Evolutionary conservation across 2,888 invertebrate species (phyloP).

Genomic region (Dromius quadrimaculatus): DNA sequence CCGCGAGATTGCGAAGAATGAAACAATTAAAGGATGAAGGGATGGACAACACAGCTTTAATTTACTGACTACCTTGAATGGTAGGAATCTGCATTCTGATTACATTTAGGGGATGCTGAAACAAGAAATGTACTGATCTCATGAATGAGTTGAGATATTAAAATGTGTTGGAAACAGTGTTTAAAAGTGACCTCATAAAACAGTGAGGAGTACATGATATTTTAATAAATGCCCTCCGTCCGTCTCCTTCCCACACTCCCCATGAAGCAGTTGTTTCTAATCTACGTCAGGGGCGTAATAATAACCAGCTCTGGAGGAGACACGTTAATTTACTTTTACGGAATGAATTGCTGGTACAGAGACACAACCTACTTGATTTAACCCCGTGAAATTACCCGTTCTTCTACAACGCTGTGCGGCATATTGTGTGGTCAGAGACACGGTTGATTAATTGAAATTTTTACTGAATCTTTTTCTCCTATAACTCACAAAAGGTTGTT

Average conservation of each 20-base stretch:
- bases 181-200: no score
- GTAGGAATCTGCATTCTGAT: no score
- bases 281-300: constrained; percentile 47
- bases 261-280: constrained; percentile 45
- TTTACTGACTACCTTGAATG: constrained; percentile 45
- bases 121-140: no score
- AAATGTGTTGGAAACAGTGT: no score
- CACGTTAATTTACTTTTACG: constrained; percentile 52
- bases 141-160: no score
- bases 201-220: constrained; percentile 36
- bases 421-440: background rate
- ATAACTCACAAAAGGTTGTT: no score
- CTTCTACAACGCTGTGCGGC: no score
- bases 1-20: constrained; percentile 52
- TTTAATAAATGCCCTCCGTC: constrained; percentile 53
- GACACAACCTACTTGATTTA: constrained; percentile 39
- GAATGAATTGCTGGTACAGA: constrained; percentile 44
- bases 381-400: constrained; percentile 21
- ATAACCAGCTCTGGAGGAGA: constrained; percentile 47
- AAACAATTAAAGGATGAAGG: constrained; percentile 51
- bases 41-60: constrained; percentile 41
- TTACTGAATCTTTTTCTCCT: constrained; percentile 19
- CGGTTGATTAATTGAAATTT: constrained; percentile 32
- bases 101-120: no score
- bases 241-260: background rate